Conservation (phyloP, 2,797 vertebrate genomes). For the Nyctalus aviator region DNA sequence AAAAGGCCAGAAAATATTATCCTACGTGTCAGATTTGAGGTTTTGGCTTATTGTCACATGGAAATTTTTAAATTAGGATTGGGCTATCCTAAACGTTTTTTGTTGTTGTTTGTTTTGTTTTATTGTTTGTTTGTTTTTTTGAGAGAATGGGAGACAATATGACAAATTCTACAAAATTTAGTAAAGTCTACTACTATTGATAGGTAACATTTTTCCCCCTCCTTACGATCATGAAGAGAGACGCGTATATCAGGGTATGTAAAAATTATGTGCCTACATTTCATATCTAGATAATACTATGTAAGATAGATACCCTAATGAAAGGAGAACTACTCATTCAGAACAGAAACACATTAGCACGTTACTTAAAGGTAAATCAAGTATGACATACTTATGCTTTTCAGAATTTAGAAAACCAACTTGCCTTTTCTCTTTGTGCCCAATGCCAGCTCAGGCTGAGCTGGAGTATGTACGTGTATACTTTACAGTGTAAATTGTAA, state of each 20-base stretch:
- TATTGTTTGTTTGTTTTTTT: too few species aligned
- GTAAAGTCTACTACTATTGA: constrained; percentile 68
- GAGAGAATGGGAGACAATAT: constrained; percentile 52
- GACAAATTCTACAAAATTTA: constrained; percentile 27
- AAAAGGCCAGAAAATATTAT: constrained; percentile 77
- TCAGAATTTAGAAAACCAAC: constrained; percentile 68
- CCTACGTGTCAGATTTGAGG: constrained; percentile 66
- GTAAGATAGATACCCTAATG: constrained; percentile 50
- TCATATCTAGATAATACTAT: constrained; percentile 73
- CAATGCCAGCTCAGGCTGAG: constrained; percentile 50
- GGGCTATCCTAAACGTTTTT: constrained; percentile 73
- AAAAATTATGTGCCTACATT: constrained; percentile 68
- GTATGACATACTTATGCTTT: constrained; percentile 34
- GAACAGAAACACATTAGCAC: constrained; percentile 67
- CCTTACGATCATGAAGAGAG: constrained; percentile 36
- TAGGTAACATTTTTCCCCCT: constrained; percentile 51
- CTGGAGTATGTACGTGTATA: constrained; percentile 55
- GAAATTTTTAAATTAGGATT: constrained; percentile 72
- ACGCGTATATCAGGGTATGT: constrained; percentile 49
- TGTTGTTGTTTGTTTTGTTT: neutral
- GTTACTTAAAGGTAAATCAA: constrained; percentile 70
- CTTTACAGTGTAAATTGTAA: constrained; percentile 76
- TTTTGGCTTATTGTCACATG: constrained; percentile 71
- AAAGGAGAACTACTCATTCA: constrained; percentile 19
- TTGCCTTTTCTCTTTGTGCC: constrained; percentile 62